A percentile compares a stretch with the other conserved stretches of the same genome.
These are phyloP conservation scores for Blastomussa wellsi DNA, from an alignment of 92 coral and sea anemone genomes.

Conservation along the genomic window DNA sequence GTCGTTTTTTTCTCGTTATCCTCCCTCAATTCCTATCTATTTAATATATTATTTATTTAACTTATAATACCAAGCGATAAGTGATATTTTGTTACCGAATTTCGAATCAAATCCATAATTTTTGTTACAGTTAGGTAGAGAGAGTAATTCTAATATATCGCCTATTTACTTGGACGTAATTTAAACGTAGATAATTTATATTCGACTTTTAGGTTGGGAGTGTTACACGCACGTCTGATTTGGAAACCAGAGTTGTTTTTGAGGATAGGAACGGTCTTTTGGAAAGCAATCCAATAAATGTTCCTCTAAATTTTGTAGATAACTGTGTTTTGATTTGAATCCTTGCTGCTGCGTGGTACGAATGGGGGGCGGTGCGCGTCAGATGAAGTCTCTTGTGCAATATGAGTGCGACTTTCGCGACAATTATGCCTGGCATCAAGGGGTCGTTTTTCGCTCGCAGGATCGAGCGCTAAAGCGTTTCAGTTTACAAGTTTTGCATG, in stretches of 20 bases:
- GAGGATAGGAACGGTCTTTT: slow-evolving; percentile 40
- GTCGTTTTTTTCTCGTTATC: slow-evolving; percentile 44
- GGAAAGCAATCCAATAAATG: slow-evolving; percentile 45
- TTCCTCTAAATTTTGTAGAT: slow-evolving; percentile 40
- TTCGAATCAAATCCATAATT: slow-evolving; percentile 68
- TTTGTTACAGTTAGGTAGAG: slow-evolving; percentile 84
- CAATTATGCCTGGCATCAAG: slow-evolving; percentile 39
- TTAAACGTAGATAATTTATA: slow-evolving; percentile 75
- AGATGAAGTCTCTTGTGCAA: slow-evolving; percentile 16
- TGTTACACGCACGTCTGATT: slow-evolving; percentile 39
- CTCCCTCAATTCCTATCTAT: slow-evolving; percentile 75
- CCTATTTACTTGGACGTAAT: slow-evolving; percentile 52
- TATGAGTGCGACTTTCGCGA: slow-evolving; percentile 33
- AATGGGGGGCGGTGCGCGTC: slow-evolving; percentile 34
- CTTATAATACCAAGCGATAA: slow-evolving; percentile 90
- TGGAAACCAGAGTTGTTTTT: slow-evolving; percentile 24
- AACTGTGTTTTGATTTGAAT: slow-evolving; percentile 11
- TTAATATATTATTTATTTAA: slow-evolving; percentile 96
- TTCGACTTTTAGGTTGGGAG: slow-evolving; percentile 42
- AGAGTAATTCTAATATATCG: slow-evolving; percentile 80
- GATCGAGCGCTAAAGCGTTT: slow-evolving; percentile 35
- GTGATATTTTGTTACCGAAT: slow-evolving; percentile 91
- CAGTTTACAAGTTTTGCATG: slow-evolving; percentile 66
- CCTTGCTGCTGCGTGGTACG: neutral
- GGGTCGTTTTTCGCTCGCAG: slow-evolving; percentile 27